A percentile compares a stretch with the other conserved stretches of the same genome.
phyloP scores from a whole-genome alignment of 2,888 invertebrate genomes.

The Drosophila setosimentum region DNA sequence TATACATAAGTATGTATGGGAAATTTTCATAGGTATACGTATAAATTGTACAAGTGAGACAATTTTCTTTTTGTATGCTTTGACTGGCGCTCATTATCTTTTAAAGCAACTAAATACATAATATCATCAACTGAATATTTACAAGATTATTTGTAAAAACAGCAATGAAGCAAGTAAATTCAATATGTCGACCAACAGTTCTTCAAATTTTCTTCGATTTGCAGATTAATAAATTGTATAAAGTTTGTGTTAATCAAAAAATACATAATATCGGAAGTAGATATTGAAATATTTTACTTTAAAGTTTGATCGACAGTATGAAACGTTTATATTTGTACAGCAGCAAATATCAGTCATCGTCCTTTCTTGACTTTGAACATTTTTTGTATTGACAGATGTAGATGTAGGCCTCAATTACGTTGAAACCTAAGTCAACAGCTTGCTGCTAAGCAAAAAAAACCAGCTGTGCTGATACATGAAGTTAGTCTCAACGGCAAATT shows the following conservation, averaged over 20 bases:
- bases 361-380: constrained; percentile 7
- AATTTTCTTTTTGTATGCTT: constrained; percentile 65
- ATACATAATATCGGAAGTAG: constrained; percentile 15
- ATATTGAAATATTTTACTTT: not conserved
- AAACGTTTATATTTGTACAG: constrained; percentile 32
- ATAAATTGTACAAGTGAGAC: constrained; percentile 24
- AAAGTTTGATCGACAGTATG: constrained; percentile 2
- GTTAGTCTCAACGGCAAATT: constrained; percentile 11
- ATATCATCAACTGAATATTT: not conserved
- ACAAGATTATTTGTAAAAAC: not conserved
- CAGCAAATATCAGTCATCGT: constrained; percentile 9
- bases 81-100: constrained; percentile 68
- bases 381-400: constrained; percentile 23
- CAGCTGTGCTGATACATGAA: constrained; percentile 43
- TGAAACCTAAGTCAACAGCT: constrained; percentile 32
- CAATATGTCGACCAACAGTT: not conserved
- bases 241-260: constrained; percentile 2
- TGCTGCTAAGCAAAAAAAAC: constrained; percentile 33
- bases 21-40: too few relatives aligned
- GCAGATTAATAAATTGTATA: not conserved
- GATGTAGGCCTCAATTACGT: constrained; percentile 14
- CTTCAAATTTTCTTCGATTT: not conserved
- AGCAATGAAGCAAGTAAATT: not conserved
- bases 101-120: constrained; percentile 6
- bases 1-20: constrained; percentile 9